A percentile compares a stretch with the other conserved stretches of the same genome.
These are phyloP conservation scores for Anguilla anguilla DNA, from an alignment of 2,797 vertebrate species.

Conservation along the genomic window DNA sequence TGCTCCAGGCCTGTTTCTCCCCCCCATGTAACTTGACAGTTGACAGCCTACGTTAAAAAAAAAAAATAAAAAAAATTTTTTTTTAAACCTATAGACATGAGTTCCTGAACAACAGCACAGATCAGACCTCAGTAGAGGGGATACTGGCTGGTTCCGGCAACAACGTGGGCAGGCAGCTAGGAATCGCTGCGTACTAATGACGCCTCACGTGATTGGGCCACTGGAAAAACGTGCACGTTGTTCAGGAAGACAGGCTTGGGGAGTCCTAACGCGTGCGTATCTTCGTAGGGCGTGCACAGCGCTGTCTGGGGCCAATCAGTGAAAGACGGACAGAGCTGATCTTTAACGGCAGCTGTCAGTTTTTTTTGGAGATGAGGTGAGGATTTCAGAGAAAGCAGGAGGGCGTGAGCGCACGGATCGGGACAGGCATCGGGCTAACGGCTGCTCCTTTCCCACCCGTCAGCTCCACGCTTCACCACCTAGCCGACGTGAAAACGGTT, in stretches of 20 bases:
- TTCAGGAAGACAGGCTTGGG: background rate
- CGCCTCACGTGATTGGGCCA: background rate
- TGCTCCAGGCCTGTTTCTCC: background rate
- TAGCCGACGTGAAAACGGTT: background rate
- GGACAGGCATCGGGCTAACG: background rate
- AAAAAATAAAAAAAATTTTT: background rate
- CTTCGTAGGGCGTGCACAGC: background rate
- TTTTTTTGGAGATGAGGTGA: background rate
- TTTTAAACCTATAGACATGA: background rate
- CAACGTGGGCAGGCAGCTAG: background rate
- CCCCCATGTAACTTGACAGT: background rate
- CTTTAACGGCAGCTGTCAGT: background rate
- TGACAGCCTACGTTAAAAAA: background rate
- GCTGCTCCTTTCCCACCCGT: background rate
- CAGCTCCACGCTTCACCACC: background rate
- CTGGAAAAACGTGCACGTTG: background rate
- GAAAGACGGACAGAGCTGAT: background rate
- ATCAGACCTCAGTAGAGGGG: background rate
- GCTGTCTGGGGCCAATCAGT: background rate
- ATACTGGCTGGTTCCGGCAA: background rate
- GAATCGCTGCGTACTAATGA: background rate
- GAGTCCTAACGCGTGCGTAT: background rate
- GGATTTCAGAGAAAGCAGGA: background rate
- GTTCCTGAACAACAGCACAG: background rate
- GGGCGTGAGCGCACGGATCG: background rate